phyloP scores from a whole-genome alignment of 2,797 vertebrate genomes.

The Betta splendens region DNA sequence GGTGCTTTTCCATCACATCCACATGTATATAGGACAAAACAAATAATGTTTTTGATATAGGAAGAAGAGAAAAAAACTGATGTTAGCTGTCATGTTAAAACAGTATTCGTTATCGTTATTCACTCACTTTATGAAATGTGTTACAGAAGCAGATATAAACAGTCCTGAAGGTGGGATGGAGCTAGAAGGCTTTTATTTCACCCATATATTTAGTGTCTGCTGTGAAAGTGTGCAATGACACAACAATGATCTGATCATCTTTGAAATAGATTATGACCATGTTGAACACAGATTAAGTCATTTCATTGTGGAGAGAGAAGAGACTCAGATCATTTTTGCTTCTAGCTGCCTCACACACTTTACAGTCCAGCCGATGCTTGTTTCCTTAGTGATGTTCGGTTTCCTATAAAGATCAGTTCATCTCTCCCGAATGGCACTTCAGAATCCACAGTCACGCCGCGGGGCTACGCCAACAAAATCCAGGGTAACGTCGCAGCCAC shows the following conservation, averaged over 20 bases:
- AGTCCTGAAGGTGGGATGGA: background rate
- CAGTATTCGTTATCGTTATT: background rate
- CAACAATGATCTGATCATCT: constrained; percentile 6
- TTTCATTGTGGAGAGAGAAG: background rate
- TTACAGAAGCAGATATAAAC: constrained; percentile 7
- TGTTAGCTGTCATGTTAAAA: background rate
- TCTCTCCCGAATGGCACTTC: constrained; percentile 24
- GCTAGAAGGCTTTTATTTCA: constrained; percentile 6
- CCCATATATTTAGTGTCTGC: constrained; percentile 9
- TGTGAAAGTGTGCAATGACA: constrained; percentile 32
- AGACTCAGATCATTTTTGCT: background rate
- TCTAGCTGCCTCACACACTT: constrained; percentile 1
- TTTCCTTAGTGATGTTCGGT: background rate
- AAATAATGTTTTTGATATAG: background rate
- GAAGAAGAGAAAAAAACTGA: background rate
- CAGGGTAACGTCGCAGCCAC: constrained; percentile 80
- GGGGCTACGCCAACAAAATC: constrained; percentile 72
- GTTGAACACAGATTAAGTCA: background rate
- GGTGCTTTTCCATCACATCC: background rate
- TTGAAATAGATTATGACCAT: too few species aligned
- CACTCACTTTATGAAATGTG: background rate
- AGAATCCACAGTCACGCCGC: background rate
- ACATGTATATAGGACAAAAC: background rate
- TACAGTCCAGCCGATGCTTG: background rate
- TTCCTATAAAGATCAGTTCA: constrained; percentile 7